Percentiles rank a stretch among this genome's conserved stretches.
phyloP scores from a whole-genome alignment of 2,113 vertebrate genomes.

The Cyprinodon variegatus region DNA sequence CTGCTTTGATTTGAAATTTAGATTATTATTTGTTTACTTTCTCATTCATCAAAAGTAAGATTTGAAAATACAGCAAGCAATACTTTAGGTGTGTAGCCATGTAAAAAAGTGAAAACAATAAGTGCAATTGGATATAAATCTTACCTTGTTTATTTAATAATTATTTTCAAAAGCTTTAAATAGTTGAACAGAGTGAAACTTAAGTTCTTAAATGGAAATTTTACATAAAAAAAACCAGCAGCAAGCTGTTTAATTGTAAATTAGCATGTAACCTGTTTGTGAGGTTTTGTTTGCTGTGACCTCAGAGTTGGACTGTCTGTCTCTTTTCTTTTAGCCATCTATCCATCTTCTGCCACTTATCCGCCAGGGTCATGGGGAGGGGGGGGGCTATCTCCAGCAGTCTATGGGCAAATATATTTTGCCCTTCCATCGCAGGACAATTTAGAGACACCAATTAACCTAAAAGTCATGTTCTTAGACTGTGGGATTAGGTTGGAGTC shows the following conservation, averaged over 20 bases:
- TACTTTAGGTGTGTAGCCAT: constrained; percentile 23
- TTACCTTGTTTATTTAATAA: not conserved
- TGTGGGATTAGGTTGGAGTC: too few species aligned
- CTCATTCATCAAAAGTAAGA: constrained; percentile 13
- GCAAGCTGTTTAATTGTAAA: constrained; percentile 30
- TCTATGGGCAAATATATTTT: too few species aligned
- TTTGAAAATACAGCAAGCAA: constrained; percentile 19
- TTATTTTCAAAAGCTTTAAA: not conserved
- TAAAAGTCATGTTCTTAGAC: too few species aligned
- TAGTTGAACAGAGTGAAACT: constrained; percentile 2
- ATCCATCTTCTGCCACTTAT: too few species aligned
- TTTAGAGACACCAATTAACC: too few species aligned
- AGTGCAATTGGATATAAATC: constrained; percentile 22
- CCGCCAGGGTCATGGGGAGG: too few species aligned
- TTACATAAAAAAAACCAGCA: not conserved
- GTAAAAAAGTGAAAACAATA: constrained; percentile 24
- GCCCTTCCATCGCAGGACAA: too few species aligned
- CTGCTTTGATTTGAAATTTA: constrained; percentile 16
- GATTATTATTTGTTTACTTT: constrained; percentile 11
- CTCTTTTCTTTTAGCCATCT: constrained; percentile 30
- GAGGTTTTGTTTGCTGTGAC: constrained; percentile 20
- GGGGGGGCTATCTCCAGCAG: too few species aligned
- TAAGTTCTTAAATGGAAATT: constrained; percentile 10
- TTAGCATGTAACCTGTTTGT: constrained; percentile 19
- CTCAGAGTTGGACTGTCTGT: constrained; percentile 21